Base-by-base conservation (phyloP, 2,888 invertebrate genomes). In the Tenodera sinensis region DNA sequence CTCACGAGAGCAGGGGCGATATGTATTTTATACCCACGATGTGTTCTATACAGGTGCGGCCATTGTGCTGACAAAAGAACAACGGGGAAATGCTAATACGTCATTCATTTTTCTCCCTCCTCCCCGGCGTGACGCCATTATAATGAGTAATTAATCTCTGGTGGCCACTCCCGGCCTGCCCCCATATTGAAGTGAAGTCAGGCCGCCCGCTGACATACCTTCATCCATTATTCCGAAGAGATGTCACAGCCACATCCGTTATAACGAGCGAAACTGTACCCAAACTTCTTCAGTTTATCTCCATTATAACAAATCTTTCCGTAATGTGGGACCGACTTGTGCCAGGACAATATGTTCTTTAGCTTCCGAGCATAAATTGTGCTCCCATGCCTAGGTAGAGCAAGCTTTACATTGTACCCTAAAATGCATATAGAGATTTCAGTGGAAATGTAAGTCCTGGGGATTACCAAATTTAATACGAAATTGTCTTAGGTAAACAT, bases 111-210 rank as follows among this genome's bases (percentile, higher is more conserved):
- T 71, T 71, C 54, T 71, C 54, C 54, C 54, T 25, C 85, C 27
- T 12, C 28, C 54, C 54, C 20, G 12, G 84, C 30, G n/a, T 84
- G 42, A 84, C 30, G 27, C 81, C 81, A 86, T 86, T 71, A 86
- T 86, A 71, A 71, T 30, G 86, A 54, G 86, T 81, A 86, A 86
- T 86, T 86, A 86, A 86, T 86, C 86, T 86, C 81, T 81, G 25
- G 81, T 47, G 86, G 86, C 54, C 86, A 86, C 71, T 71, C 30
- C 25, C 28, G n/a, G 71, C 15, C 3, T 30, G 30, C 81, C 86
- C 30, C 47, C 54, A 81, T 86, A 86, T 81, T 86, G 86, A 86
- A 86, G 25, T 85, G 34, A 85, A 47, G 28, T 85, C 27, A 42
- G 34, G 14, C 34, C 84, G 42, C 34, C 30, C 8, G 84, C 54